A percentile compares a stretch with the other conserved stretches of the same genome.
These are phyloP conservation scores for Dendrolimus houi DNA, from an alignment of 2,888 invertebrate species.

Conservation along the genomic window DNA sequence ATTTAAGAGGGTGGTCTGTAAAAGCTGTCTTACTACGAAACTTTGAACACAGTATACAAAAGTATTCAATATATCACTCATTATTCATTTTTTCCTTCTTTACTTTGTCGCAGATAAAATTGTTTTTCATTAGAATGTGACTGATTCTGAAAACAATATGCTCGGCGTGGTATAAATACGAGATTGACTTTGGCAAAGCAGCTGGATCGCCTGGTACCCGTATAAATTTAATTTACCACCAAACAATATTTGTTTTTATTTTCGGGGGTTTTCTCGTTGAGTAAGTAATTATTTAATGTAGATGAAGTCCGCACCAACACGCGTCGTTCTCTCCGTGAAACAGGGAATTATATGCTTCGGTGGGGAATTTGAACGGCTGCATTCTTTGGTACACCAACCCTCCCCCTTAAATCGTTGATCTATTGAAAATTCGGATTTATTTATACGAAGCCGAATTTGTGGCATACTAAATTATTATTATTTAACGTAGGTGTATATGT, in stretches of 20 bases:
- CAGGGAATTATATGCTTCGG: conserved; percentile 56
- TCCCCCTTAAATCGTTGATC: background rate
- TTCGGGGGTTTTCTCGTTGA: conserved; percentile 22
- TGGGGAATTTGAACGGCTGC: conserved; percentile 28
- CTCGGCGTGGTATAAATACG: no score
- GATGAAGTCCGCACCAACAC: conserved; percentile 51
- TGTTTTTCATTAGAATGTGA: no score
- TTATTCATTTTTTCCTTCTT: no score
- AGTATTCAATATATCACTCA: no score
- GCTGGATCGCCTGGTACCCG: background rate
- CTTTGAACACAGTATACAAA: no score
- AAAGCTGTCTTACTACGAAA: no score
- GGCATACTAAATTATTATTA: background rate
- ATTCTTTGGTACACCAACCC: conserved; percentile 25
- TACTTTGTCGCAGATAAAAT: no score
- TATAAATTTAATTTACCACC: conserved; percentile 4
- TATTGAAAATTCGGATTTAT: background rate
- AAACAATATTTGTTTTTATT: conserved; percentile 23
- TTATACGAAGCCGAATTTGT: background rate
- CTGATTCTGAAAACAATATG: no score
- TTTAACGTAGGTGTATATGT: no score
- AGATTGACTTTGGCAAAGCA: no score
- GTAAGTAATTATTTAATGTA: conserved; percentile 60
- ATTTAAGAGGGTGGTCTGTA: no score
- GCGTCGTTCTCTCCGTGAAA: conserved; percentile 52